Evolutionary conservation across 2,797 vertebrate species (phyloP), one percentile per base, ranked within the genome.

Genomic region (Chaetodon trifasciatus): DNA sequence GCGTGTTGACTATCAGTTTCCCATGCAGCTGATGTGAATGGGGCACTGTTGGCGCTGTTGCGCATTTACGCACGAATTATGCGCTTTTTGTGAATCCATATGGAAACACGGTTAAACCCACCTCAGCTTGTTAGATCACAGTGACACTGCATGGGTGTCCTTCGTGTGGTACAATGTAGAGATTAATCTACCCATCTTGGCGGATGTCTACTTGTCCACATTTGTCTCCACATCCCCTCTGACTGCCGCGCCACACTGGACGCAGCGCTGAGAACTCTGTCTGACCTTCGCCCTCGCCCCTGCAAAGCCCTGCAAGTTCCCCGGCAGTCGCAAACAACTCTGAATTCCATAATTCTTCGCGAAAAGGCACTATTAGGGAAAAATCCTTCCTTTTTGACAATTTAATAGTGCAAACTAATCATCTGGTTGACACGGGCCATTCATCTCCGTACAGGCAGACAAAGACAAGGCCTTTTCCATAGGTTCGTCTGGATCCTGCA

Each of bases 361-460:
- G 94, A 95, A 93, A 91, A 90, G 88, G 92, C 94, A 96, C 96
- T 96, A 96, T 96, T 95, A 95, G 95, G 94, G 84, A 74, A 87
- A 96, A 96, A 97, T 96, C 95, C 96, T 96, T 96, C 94, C 95
- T 95, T 96, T 97, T 95, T 96, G 97, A 98, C 97, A 97, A 96
- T 97, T 96, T 97, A 98, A 98, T 98, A 96, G 96, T 94, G 96
- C 96, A 96, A 96, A 97, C 96, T 95, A 97, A 97, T 98, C 97
- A 96, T 97, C 96, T 94, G 95, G 90, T 91, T 97, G 97, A 98
- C 97, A 97, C 86, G 91, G 92, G 92, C 94, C 96, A 98, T 98
- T 96, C 96, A 97, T 98, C 97, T 97, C 95, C 90, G 90, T 86
- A 84, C 94, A 93, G 90, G 90, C 93, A 93, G 95, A 98, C 97